Percentiles rank a stretch among this genome's conserved stretches.
Conservation (phyloP, 1,140 invertebrate genomes). For the Cyclargus thomasi region DNA sequence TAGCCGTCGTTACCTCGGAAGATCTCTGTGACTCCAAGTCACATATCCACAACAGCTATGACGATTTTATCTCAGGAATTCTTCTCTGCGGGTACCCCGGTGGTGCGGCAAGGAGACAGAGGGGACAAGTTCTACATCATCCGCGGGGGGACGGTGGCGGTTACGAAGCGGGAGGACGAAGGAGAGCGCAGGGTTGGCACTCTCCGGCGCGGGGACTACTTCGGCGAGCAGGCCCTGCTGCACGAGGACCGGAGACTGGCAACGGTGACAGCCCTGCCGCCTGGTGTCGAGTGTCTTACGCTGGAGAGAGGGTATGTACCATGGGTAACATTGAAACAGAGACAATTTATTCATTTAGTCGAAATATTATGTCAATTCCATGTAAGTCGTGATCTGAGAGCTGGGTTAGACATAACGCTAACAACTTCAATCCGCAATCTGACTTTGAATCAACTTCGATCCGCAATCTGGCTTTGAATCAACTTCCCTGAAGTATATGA, state of each 20-base stretch:
- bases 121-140: constrained; percentile 98
- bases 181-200: constrained; percentile 78
- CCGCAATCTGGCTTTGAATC: too few species aligned
- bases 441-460: too few species aligned
- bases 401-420: too few species aligned
- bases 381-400: too few species aligned
- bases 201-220: constrained; percentile 84
- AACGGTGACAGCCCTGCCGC: constrained; percentile 89
- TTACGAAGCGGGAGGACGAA: constrained; percentile 80
- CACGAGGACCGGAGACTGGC: constrained; percentile 90
- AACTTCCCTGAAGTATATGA: too few species aligned
- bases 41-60: too few species aligned
- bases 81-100: constrained; percentile 88
- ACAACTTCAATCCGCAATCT: too few species aligned
- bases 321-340: too few species aligned
- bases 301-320: constrained; percentile 88
- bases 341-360: too few species aligned
- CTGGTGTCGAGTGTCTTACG: constrained; percentile 92
- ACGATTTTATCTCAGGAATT: constrained; percentile 78
- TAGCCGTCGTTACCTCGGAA: too few species aligned
- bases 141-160: constrained; percentile 89
- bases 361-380: too few species aligned
- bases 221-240: constrained; percentile 86
- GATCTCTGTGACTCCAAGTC: too few species aligned
- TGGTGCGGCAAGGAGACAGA: constrained; percentile 93